Base-by-base conservation (phyloP, 2,888 invertebrate species). In the Diploptera punctata region DNA sequence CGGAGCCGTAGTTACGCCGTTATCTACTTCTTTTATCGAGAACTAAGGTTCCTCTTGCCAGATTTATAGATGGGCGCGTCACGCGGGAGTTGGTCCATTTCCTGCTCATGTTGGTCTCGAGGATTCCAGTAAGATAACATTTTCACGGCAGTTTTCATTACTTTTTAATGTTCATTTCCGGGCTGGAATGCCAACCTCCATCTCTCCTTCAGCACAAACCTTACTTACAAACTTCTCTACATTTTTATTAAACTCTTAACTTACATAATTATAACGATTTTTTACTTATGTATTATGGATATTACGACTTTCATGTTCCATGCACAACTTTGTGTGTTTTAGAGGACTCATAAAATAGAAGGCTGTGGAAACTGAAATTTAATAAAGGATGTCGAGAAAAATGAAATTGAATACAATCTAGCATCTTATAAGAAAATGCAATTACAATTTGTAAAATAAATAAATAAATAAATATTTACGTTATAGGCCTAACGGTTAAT, bases 121-220 rank as follows among this genome's bases (percentile, higher is more conserved):
- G 38, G 68, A 33, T 68, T 9, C 65, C 43, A 65, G 38, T 38
- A 19, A 57, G 57, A 69, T 57, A 57, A 69, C 43, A 57, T 33
- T 33, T 52, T 67, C 52, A 62, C 67, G 70, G 43, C 70, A 68
- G 43, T 70, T 61, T 72, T 72, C 72, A 72, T 72, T 72, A 67
- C 44, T 69, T 71, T 75, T 75, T 72, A 75, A 75, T 69, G 74
- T 57, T 73, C 74, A 73, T 73, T 73, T 71, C 71, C 74, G 49
- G 24, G n/a, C 65, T 65, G 68, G 61, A 68, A 72, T 68, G 72
- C 26, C 38, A 57, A 43, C 60, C 68, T 62, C 33, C 68, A n/a
- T 72, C 68, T 57, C 26, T 61, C 43, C 13, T 52, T 24, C 9
- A 52, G 57, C 31, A 57, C 26, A 21, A 29, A n/a, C 31, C 47